phyloP scores from a whole-genome alignment of 2,113 vertebrate species.

The Cebus imitator region DNA sequence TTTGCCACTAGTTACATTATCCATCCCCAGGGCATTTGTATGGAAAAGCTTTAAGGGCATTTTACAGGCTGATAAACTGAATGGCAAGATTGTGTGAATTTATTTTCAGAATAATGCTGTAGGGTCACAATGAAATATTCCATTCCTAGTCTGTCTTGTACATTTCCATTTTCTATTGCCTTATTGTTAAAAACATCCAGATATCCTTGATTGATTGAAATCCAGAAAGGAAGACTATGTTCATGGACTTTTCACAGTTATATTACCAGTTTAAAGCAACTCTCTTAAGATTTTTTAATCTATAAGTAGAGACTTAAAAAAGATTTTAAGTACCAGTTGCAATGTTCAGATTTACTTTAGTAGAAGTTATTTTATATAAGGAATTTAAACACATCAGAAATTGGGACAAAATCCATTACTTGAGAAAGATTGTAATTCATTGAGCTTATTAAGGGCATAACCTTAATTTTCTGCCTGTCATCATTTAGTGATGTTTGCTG shows the following conservation, averaged over 20 bases:
- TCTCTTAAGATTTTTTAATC: background rate
- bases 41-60: background rate
- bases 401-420: background rate
- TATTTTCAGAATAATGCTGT: conserved; percentile 30
- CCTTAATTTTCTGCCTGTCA: background rate
- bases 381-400: background rate
- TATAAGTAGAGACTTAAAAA: background rate
- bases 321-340: background rate
- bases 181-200: background rate
- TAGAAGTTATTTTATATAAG: background rate
- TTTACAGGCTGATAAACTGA: background rate
- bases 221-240: background rate
- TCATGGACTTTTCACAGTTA: background rate
- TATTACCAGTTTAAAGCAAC: background rate
- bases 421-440: background rate
- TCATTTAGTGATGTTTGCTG: background rate
- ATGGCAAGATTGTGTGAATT: background rate
- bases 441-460: background rate
- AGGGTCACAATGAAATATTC: background rate
- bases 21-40: background rate
- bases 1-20: background rate
- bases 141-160: background rate
- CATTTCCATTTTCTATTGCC: background rate
- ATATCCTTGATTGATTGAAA: background rate
- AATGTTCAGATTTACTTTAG: background rate